Percentiles rank a stretch among this genome's conserved stretches.
Evolutionary conservation across 2,888 invertebrate genomes (phyloP).

Genomic region (Callimorpha dominula): DNA sequence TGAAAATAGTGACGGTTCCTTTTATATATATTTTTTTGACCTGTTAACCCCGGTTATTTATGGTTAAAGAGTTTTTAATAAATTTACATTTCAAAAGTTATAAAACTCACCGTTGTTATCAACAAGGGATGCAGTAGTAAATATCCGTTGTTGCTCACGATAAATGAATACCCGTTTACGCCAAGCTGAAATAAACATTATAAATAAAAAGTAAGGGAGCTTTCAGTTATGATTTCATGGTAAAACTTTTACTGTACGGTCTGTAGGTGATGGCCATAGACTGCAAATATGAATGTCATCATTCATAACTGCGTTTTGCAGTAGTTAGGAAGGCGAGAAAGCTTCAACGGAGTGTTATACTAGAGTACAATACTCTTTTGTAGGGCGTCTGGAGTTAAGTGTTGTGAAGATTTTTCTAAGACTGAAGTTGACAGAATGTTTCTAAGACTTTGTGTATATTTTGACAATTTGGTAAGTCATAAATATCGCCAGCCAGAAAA

Average conservation of each 20-base stretch:
- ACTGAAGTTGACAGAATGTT: too few species aligned
- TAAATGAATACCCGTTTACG: constrained; percentile 98
- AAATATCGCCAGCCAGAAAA: too few species aligned
- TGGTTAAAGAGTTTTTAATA: too few species aligned
- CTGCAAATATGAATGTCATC: background rate
- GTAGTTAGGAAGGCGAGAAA: background rate
- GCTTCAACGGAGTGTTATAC: background rate
- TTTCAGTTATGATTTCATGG: background rate
- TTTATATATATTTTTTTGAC: too few species aligned
- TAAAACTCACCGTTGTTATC: constrained; percentile 92
- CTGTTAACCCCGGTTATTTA: too few species aligned
- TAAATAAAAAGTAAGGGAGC: background rate
- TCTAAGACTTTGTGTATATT: too few species aligned
- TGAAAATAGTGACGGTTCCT: constrained; percentile 49
- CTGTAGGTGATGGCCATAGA: background rate
- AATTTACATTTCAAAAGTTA: background rate
- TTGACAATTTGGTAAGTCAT: too few species aligned
- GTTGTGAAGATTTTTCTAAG: background rate
- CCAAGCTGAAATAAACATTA: constrained; percentile 90
- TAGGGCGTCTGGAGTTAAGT: background rate
- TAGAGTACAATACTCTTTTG: background rate
- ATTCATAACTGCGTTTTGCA: background rate
- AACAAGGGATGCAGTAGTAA: constrained; percentile 97
- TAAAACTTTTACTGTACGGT: background rate
- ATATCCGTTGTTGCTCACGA: constrained; percentile 98